Conservation (phyloP, 1,140 invertebrate genomes). For the Pomacea maculata region DNA sequence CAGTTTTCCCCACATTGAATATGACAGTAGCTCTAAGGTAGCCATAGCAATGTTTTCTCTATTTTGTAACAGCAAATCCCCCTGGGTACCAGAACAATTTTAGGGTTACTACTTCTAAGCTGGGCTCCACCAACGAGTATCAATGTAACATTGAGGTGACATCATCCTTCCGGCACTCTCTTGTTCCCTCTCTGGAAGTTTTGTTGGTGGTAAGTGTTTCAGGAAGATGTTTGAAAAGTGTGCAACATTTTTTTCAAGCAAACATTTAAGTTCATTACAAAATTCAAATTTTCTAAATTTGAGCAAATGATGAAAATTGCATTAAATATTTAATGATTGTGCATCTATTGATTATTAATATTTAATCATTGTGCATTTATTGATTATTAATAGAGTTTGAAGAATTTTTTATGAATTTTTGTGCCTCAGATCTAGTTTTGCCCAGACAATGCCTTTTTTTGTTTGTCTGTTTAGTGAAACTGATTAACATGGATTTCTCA, state of each 20-base stretch:
- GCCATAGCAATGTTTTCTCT: not conserved
- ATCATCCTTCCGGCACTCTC: not conserved
- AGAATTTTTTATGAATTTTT: not conserved
- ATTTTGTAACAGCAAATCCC: constrained; percentile 5
- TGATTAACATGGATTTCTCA: no score
- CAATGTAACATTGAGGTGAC: constrained; percentile 9
- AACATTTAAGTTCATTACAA: no score
- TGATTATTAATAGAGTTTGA: not conserved
- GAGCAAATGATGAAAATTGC: no score
- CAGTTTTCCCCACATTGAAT: no score
- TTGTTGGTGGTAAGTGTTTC: not conserved
- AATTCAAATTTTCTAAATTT: no score
- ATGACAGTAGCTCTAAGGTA: no score
- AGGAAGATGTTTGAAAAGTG: not conserved
- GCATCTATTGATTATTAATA: not conserved
- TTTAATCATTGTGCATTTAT: not conserved
- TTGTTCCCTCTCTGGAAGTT: not conserved
- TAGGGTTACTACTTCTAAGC: not conserved
- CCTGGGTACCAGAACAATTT: not conserved
- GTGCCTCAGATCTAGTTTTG: no score
- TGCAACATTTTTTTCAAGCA: no score
- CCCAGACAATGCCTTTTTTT: no score
- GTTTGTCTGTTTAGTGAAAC: no score
- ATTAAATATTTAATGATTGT: not conserved
- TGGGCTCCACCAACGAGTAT: constrained; percentile 7